phyloP scores from a whole-genome alignment of 2,888 invertebrate species.

The Rosalia funebris region DNA sequence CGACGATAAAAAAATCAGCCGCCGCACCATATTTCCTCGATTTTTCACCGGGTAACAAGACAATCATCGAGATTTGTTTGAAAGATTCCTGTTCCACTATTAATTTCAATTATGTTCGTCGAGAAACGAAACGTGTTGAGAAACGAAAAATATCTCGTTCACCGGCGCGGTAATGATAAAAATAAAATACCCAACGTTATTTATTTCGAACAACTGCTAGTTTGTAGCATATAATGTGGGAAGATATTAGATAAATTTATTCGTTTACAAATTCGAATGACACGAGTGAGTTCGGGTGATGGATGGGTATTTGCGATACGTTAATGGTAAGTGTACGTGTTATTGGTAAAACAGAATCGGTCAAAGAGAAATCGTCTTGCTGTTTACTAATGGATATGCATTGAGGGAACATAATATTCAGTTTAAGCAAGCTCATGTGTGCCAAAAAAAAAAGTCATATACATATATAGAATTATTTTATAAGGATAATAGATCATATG shows the following conservation, averaged over 20 bases:
- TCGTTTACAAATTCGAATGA: slow-evolving; percentile 36
- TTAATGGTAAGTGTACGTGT: slow-evolving; percentile 30
- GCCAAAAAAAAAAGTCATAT: too few relatives aligned
- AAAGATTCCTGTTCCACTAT: slow-evolving; percentile 20
- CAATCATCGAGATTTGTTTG: slow-evolving; percentile 12
- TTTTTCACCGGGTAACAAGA: slow-evolving; percentile 14
- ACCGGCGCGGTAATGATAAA: slow-evolving; percentile 31
- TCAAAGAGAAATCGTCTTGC: too few relatives aligned
- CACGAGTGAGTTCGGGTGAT: slow-evolving; percentile 39
- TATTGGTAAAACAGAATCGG: slow-evolving; percentile 33
- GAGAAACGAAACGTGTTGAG: slow-evolving; percentile 7
- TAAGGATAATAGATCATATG: too few relatives aligned
- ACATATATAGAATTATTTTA: too few relatives aligned
- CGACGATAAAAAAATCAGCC: too few relatives aligned
- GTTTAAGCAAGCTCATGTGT: too few relatives aligned
- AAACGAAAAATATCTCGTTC: slow-evolving; percentile 23
- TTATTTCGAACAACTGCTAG: slow-evolving; percentile 42
- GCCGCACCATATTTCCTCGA: not conserved
- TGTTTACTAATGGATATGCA: too few relatives aligned
- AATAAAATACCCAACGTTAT: slow-evolving; percentile 40
- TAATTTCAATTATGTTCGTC: slow-evolving; percentile 15
- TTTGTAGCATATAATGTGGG: slow-evolving; percentile 28
- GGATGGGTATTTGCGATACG: slow-evolving; percentile 37
- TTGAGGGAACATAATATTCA: too few relatives aligned
- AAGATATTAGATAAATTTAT: slow-evolving; percentile 27